These are phyloP conservation scores for Jaculus jaculus DNA, from an alignment of 2,113 vertebrate genomes.

Conservation along the genomic window DNA sequence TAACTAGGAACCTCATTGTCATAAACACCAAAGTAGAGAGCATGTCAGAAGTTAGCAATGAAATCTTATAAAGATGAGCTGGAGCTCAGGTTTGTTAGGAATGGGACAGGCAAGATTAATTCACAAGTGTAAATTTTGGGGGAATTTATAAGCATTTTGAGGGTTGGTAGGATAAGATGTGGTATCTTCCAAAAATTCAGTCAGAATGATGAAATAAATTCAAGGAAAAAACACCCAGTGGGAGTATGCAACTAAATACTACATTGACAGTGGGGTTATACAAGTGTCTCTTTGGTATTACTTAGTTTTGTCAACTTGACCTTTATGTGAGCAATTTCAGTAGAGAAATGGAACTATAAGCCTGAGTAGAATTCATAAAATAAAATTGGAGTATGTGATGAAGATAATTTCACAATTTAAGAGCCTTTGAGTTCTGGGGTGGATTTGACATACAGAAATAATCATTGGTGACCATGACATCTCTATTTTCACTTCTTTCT, in stretches of 20 bases:
- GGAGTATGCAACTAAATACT: neutral
- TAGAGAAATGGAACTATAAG: neutral
- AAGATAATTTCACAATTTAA: neutral
- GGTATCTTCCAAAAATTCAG: neutral
- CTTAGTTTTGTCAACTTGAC: slow-evolving; percentile 32
- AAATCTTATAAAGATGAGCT: neutral
- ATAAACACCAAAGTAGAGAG: neutral
- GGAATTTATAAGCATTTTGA: neutral
- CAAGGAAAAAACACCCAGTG: neutral
- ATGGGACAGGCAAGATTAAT: neutral
- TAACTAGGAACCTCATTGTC: neutral
- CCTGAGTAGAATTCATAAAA: slow-evolving; percentile 5
- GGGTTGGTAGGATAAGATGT: neutral
- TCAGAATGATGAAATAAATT: neutral
- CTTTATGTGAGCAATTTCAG: slow-evolving; percentile 3
- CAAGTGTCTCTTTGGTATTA: neutral
- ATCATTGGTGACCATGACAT: neutral
- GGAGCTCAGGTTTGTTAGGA: neutral
- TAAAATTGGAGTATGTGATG: neutral
- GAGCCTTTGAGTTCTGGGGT: neutral
- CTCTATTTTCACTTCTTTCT: neutral
- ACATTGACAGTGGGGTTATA: neutral
- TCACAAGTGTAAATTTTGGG: neutral
- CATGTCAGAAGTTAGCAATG: neutral
- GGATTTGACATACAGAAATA: neutral